Evolutionary conservation across 2,797 vertebrate genomes (phyloP), one percentile per base, ranked within the genome.

Genomic region (Poeciliopsis gracilis): DNA sequence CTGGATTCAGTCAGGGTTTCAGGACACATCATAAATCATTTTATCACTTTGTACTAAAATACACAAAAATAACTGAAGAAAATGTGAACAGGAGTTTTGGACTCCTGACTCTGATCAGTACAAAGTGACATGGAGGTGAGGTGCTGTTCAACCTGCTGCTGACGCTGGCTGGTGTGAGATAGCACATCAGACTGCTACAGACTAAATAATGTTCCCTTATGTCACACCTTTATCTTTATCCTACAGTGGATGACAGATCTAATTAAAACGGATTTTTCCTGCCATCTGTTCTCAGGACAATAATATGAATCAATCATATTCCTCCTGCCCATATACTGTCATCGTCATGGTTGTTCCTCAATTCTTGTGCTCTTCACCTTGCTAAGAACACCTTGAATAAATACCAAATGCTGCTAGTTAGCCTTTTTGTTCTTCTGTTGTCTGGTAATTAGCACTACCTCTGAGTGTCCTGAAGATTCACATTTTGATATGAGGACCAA

Each of bases 101-200:
- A 66, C 36, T 53, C 77, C 55, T 47, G 59, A 72, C 36, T 72
- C 69, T 78, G 75, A 73, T 84, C 38, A 43, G 75, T 80, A 79
- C 51, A 78, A 82, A 82, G 82, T 33, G 72, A 87, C 82, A 86
- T 72, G n/a, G 79, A 83, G 76, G 73, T 73, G 77, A 88, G 82
- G 66, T 46, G 78, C 83, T 70, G 57, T 83, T 87, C 87, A 83
- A 91, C 84, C 80, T 45, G 38, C 77, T 77, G 49, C 2, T 12
- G 49, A 55, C 36, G 41, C 43, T 13, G 63, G 57, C 47, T 2
- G 43, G 76, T 20, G n/a, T 53, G 80, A 57, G 74, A 55, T 88
- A 90, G 84, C 91, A 90, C 81, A 90, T 83, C 79, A 51, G 78
- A 90, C 81, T 76, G 67, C 47, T 79, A 51, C 78, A 69, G 53